Evolutionary conservation across 2,113 vertebrate genomes (phyloP).

Genomic region (Noctilio leporinus): DNA sequence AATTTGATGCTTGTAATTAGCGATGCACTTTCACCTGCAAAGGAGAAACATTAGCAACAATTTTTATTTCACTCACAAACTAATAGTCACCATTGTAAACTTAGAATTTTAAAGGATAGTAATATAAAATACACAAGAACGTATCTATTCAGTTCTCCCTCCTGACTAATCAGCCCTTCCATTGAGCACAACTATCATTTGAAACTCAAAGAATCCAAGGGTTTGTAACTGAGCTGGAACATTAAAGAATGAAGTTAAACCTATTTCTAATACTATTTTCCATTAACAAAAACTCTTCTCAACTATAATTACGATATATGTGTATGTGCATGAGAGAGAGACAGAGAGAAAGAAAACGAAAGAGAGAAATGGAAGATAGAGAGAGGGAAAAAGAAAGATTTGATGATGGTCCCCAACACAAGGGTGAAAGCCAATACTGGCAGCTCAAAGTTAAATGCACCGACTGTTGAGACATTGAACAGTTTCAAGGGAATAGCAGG

Average conservation of each 20-base stretch:
- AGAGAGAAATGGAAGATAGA: no score
- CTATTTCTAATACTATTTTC: neutral
- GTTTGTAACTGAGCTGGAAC: neutral
- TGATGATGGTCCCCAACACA: neutral
- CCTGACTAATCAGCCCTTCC: neutral
- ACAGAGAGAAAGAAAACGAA: neutral
- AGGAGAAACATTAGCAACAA: conserved; percentile 33
- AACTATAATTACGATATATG: neutral
- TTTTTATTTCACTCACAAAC: conserved; percentile 40
- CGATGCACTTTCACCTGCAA: conserved; percentile 30
- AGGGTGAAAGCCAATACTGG: neutral
- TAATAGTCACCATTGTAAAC: conserved; percentile 33
- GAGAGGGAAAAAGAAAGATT: neutral
- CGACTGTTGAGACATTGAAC: neutral
- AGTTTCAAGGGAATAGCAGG: neutral
- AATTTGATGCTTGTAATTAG: conserved; percentile 37
- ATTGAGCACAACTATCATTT: neutral
- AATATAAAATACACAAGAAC: conserved; percentile 21
- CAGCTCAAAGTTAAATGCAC: neutral
- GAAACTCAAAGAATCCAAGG: neutral
- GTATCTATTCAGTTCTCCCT: neutral
- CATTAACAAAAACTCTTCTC: neutral
- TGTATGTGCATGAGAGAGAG: neutral
- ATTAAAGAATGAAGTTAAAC: neutral
- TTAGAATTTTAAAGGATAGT: neutral